Evolutionary conservation across 2,113 vertebrate species (phyloP).

Genomic region (Mesembrinibis cayennensis): DNA sequence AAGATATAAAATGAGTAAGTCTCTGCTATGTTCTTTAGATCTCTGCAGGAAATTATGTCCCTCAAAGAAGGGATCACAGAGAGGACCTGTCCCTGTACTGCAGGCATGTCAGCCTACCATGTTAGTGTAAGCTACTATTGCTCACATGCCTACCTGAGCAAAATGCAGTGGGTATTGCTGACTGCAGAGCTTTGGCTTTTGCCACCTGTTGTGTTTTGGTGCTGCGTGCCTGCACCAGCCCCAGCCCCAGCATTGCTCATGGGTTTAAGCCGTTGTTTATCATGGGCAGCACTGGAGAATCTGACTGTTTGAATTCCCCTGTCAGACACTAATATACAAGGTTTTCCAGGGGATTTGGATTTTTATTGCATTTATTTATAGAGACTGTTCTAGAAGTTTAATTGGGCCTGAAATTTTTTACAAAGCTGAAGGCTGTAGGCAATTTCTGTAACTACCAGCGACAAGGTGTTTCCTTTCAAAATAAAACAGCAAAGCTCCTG

Average conservation of each 20-base stretch:
- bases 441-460: neutral
- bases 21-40: neutral
- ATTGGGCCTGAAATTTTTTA: neutral
- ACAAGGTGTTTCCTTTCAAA: neutral
- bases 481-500: neutral
- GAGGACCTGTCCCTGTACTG: neutral
- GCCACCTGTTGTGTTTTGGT: fast-evolving
- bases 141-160: neutral
- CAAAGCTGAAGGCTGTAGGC: neutral
- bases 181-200: neutral
- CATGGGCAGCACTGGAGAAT: neutral
- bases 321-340: neutral
- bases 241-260: fast-evolving
- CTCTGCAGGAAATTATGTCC: neutral
- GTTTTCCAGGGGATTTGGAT: neutral
- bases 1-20: neutral
- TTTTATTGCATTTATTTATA: neutral
- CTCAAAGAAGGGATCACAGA: fast-evolving
- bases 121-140: neutral
- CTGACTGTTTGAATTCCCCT: neutral
- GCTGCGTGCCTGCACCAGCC: neutral
- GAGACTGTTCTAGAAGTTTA: neutral
- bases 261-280: neutral
- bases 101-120: neutral
- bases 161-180: fast-evolving